Conservation (phyloP, 1,140 invertebrate species). For the Eciton burchellii region DNA sequence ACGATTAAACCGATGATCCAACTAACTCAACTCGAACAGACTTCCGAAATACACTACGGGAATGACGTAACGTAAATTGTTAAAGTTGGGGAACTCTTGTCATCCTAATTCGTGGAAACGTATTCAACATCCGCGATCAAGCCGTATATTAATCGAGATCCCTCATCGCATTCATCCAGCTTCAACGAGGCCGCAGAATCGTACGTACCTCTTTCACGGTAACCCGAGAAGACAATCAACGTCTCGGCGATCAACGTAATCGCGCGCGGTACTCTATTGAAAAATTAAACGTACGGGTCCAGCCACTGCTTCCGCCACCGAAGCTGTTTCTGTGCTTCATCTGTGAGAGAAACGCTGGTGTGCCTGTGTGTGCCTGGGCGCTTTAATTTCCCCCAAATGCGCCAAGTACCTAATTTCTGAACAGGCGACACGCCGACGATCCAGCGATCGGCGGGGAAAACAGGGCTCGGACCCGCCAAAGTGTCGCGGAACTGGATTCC, state of each 20-base stretch:
- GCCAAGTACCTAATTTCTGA: constrained; percentile 28
- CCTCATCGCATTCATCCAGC: no score
- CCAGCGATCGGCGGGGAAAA: neutral
- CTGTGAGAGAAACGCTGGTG: neutral
- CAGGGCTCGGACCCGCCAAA: neutral
- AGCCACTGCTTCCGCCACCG: neutral
- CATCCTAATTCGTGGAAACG: neutral
- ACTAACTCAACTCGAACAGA: neutral
- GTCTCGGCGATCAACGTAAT: no score
- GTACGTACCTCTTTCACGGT: no score
- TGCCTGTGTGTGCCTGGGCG: neutral
- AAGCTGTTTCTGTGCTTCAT: neutral
- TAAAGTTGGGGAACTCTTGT: neutral
- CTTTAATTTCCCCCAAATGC: constrained; percentile 26
- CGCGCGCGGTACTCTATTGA: no score
- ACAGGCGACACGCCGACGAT: neutral
- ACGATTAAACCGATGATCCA: neutral
- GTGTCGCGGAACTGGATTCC: constrained; percentile 9
- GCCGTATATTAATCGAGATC: constrained; percentile 2
- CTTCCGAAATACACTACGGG: neutral
- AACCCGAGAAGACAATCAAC: no score
- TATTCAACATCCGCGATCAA: neutral
- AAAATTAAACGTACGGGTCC: no score
- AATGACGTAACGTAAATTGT: neutral
- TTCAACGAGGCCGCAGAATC: no score